Conservation (phyloP, 2,888 invertebrate genomes). For the Conomelus anceps region DNA sequence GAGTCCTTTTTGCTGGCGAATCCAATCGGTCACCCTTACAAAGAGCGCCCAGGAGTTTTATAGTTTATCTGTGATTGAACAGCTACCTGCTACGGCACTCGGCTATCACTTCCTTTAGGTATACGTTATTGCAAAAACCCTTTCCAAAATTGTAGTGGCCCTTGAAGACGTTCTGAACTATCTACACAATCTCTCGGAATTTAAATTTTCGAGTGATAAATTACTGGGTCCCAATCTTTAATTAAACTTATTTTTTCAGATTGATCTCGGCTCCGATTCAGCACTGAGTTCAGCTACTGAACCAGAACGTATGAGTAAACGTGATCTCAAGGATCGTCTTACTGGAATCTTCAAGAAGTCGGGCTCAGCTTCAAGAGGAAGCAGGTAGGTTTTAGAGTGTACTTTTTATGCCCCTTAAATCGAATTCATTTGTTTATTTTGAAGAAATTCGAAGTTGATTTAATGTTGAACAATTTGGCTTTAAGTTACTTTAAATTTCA, state of each 20-base stretch:
- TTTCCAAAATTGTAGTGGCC: too few species aligned
- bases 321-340: conserved; percentile 69
- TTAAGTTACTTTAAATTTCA: too few species aligned
- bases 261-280: conserved; percentile 60
- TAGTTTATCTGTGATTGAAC: too few species aligned
- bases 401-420: background rate
- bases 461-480: background rate
- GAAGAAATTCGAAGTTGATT: background rate
- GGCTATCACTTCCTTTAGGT: too few species aligned
- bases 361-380: conserved; percentile 56
- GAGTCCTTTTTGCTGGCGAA: too few species aligned
- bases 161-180: too few species aligned
- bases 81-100: too few species aligned
- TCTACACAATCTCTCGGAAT: too few species aligned
- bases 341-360: conserved; percentile 76
- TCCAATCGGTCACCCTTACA: too few species aligned
- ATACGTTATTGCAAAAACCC: too few species aligned
- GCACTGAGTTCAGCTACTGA: conserved; percentile 57
- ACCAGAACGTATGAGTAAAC: conserved; percentile 54
- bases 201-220: background rate
- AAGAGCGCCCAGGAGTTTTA: too few species aligned
- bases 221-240: background rate
- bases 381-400: conserved; percentile 52
- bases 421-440: background rate
- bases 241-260: conserved; percentile 26